Conservation (phyloP, 1,140 invertebrate species). For the Drosophila sucinea region DNA sequence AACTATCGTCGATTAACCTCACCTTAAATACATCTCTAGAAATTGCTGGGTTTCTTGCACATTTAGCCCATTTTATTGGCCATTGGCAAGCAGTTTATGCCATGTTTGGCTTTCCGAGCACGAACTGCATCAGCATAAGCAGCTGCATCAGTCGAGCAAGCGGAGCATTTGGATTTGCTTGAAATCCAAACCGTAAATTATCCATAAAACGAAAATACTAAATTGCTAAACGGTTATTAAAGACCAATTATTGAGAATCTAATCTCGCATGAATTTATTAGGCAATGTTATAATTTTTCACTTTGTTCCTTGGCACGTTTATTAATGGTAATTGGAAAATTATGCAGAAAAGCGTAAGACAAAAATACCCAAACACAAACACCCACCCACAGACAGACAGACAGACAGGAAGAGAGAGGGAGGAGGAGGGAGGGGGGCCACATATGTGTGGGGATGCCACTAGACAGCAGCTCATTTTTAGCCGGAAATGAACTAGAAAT, state of each 20-base stretch:
- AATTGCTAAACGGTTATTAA: slow-evolving; percentile 71
- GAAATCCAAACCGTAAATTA: slow-evolving; percentile 44
- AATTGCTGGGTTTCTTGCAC: too few species aligned
- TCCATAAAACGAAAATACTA: slow-evolving; percentile 41
- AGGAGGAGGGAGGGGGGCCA: slow-evolving; percentile 25
- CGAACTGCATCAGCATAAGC: slow-evolving; percentile 42
- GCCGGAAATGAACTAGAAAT: slow-evolving; percentile 78
- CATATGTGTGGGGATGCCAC: slow-evolving; percentile 46
- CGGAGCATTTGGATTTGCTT: slow-evolving; percentile 36
- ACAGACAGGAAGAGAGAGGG: neutral
- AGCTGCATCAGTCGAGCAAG: slow-evolving; percentile 28
- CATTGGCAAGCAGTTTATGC: slow-evolving; percentile 70
- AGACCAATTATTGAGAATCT: slow-evolving; percentile 37
- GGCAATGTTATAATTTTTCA: slow-evolving; percentile 69
- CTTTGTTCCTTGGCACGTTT: slow-evolving; percentile 58
- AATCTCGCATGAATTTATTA: slow-evolving; percentile 43
- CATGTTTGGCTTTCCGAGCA: slow-evolving; percentile 59
- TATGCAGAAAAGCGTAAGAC: slow-evolving; percentile 67
- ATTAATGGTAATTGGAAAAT: slow-evolving; percentile 75
- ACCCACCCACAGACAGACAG: neutral
- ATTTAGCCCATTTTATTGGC: slow-evolving; percentile 64
- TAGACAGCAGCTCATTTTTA: slow-evolving; percentile 74
- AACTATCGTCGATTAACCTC: neutral
- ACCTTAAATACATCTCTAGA: neutral
- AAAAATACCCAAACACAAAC: slow-evolving; percentile 18